Evolutionary conservation across 2,888 invertebrate genomes (phyloP).

Genomic region (Euclidia mi): DNA sequence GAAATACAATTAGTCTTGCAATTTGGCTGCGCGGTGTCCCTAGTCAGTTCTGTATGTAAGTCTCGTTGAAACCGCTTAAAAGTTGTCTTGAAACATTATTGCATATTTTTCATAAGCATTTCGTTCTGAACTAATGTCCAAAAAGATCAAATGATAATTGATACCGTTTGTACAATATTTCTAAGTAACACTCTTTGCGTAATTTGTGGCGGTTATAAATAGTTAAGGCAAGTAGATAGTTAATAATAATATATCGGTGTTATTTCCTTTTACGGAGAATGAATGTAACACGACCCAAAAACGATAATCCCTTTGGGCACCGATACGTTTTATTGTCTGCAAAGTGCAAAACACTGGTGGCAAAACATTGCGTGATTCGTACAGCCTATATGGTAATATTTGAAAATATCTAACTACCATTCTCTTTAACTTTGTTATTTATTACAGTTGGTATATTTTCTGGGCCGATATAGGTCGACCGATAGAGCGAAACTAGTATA

Average conservation of each 20-base stretch:
- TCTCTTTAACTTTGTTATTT: not conserved
- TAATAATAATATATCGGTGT: slow-evolving; percentile 24
- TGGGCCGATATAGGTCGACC: too few relatives aligned
- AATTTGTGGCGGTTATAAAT: slow-evolving; percentile 20
- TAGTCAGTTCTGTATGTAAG: too few relatives aligned
- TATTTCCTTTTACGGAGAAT: slow-evolving; percentile 45
- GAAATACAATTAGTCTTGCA: slow-evolving; percentile 38
- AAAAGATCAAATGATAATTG: too few relatives aligned
- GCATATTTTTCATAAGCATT: too few relatives aligned
- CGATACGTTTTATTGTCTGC: slow-evolving; percentile 26
- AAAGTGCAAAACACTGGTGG: slow-evolving; percentile 35
- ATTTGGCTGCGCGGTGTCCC: not conserved
- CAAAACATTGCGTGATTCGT: slow-evolving; percentile 21
- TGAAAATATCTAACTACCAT: slow-evolving; percentile 8
- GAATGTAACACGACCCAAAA: slow-evolving; percentile 25
- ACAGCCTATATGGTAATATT: slow-evolving; percentile 8
- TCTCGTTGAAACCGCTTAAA: too few relatives aligned
- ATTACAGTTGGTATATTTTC: not conserved
- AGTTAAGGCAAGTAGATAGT: slow-evolving; percentile 5
- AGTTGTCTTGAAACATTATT: too few relatives aligned
- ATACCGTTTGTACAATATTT: too few relatives aligned
- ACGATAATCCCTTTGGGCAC: slow-evolving; percentile 26
- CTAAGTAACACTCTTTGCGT: too few relatives aligned
- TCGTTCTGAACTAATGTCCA: too few relatives aligned
- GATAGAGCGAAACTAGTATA: too few relatives aligned